Evolutionary conservation across 2,888 invertebrate species (phyloP), one percentile per base, ranked within the genome.

Genomic region (Hemaris fuciformis): DNA sequence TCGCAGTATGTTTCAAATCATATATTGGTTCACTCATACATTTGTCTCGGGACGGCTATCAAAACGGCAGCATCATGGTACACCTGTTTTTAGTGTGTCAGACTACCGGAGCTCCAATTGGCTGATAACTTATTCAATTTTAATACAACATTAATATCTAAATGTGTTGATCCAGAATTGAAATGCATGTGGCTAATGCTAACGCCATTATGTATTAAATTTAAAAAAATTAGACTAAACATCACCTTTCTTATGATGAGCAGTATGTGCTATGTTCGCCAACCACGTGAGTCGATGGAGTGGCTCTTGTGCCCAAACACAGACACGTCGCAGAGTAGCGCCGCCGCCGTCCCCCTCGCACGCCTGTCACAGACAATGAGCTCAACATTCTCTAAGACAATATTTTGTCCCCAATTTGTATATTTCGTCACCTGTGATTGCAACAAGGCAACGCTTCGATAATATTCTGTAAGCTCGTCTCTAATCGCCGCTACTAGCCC

Each of bases 401-500:
- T 43, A 43, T 10, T 7, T 4, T 41, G 3, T 34, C 20, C 38
- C 31, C 10, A 45, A 63, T 22, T 48, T 27, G 8, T n/a, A 57
- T 22, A 56, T 18, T 45, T 87, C 89, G 77, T n/a, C 4, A 98
- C 96, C 94, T 97, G 96, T 60, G 97, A 96, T 84, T 98, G 98
- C 59, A 99, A 90, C 59, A 97, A 91, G 0, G 98, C 98, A 62
- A 99, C 94, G 72, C 98, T 95, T 68, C 97, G 94, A 83, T 98
- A 98, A 87, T 97, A 99, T 77, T 97, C 96, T 0, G 96, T 96
- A 13, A 99, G 89, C 84, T 99, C 97, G 63, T 96, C 95, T 74
- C 97, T 95, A 62, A 99, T 91, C 2, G 96, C 96, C 1, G 97
- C 94, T 61, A 97, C 96, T 69, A 99, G 94, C 59, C 98, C 97